Evolutionary conservation across 2,113 vertebrate genomes (phyloP).

Genomic region (cat (Felis catus)): DNA sequence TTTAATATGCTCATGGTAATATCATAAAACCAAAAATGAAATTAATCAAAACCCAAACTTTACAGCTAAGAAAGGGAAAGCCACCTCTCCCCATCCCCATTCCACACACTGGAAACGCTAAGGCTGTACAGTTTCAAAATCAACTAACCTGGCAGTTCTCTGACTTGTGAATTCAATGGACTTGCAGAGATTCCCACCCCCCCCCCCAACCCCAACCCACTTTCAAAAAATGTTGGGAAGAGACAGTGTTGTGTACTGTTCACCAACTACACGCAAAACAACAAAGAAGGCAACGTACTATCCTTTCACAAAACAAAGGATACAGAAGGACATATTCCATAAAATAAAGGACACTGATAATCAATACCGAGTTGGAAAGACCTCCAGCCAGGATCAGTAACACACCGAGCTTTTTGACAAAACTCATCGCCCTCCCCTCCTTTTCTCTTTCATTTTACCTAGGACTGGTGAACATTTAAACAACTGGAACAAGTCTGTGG

Average conservation of each 20-base stretch:
- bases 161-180: not conserved
- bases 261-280: not conserved
- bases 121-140: not conserved
- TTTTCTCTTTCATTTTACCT: conserved; percentile 1
- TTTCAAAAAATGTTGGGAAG: not conserved
- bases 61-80: not conserved
- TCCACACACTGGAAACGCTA: not conserved
- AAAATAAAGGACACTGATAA: not conserved
- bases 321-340: not conserved
- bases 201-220: too few relatives aligned
- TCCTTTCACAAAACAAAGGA: not conserved
- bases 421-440: not conserved
- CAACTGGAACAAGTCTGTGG: not conserved
- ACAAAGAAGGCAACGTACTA: not conserved
- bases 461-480: not conserved
- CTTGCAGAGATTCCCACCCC: not conserved
- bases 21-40: not conserved
- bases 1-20: not conserved
- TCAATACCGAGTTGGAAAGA: not conserved
- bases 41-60: not conserved
- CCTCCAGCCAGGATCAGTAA: not conserved
- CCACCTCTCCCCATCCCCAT: not conserved
- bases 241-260: not conserved
- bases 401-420: not conserved
- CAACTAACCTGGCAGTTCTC: not conserved